Base-by-base conservation (phyloP, 2,797 vertebrate genomes). In the Danio kyathit region DNA sequence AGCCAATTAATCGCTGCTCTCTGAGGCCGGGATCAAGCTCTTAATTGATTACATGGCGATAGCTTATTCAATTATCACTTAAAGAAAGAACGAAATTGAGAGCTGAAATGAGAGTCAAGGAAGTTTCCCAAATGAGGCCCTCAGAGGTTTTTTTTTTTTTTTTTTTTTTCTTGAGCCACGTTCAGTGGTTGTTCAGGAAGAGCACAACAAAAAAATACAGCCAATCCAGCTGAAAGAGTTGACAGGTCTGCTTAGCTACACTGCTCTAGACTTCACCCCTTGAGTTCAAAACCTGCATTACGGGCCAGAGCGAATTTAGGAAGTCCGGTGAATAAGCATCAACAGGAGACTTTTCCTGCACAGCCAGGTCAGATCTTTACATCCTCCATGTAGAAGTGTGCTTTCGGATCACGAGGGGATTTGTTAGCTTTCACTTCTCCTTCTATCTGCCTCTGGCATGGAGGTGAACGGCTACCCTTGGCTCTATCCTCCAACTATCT, bases 31-130 rank as follows among this genome's bases (percentile, higher is more conserved):
- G 88, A 90, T 88, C 88, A 91, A 86, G 86, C 82, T 80, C 73
- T 86, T 92, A 93, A 94, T 92, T 93, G 92, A 94, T 95, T 92
- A 91, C 90, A 90, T 83, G 88, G 88, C 83, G 82, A 91, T 88
- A 89, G 87, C 88, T 83, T 75, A 91, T 93, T 92, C 86, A 91
- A 92, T 94, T 91, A 94, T 92, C 90, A 92, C 90, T 93, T 90
- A 89, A 76, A 88, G 79, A 87, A 88, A 90, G 89, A 87, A 76
- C 81, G 82, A 72, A 88, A 84, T 66, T 14, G 82, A 84, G 85
- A 72, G 14, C 38, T 74, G 56, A 82, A 82, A 78, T 75, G 38
- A 43, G 13, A 59, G 85, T 79, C 29, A 29, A 19, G 64, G 85
- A 88, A 90, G 88, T 88, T 88, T 87, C 85, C 76, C 77, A 86